Conservation (phyloP, 1,140 invertebrate genomes). For the Coenobita brevimanus region DNA sequence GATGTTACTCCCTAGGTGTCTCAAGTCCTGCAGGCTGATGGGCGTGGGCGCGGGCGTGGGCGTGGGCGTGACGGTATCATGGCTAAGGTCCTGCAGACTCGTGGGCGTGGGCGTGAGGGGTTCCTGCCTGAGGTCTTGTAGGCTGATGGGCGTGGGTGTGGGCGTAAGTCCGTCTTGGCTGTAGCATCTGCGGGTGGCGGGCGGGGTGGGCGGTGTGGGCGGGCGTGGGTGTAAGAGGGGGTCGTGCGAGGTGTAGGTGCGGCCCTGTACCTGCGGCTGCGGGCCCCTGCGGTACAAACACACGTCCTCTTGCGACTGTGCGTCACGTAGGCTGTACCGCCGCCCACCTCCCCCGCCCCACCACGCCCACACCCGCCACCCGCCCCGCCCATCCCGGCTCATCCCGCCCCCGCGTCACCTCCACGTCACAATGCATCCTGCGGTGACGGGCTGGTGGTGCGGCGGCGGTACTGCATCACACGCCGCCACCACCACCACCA, state of each 20-base stretch:
- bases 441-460: too few relatives aligned
- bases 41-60: not conserved
- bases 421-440: slow-evolving; percentile 63
- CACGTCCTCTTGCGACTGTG: slow-evolving; percentile 50
- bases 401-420: slow-evolving; percentile 11
- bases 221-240: slow-evolving; percentile 20
- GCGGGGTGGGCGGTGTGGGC: not conserved
- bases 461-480: too few relatives aligned
- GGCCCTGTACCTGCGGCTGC: slow-evolving; percentile 23
- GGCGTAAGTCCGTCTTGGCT: not conserved
- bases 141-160: not conserved
- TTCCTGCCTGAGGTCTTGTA: not conserved
- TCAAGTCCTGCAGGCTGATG: not conserved
- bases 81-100: too few relatives aligned
- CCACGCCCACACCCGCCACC: slow-evolving; percentile 45
- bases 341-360: slow-evolving; percentile 33
- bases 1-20: too few relatives aligned
- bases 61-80: too few relatives aligned
- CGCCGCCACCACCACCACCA: too few relatives aligned
- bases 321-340: slow-evolving; percentile 46
- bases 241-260: slow-evolving; percentile 45
- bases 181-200: not conserved
- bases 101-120: too few relatives aligned
- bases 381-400: not conserved
- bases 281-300: slow-evolving; percentile 39